Conservation (phyloP, 2,888 invertebrate genomes). For the Leucophenga maculata region DNA sequence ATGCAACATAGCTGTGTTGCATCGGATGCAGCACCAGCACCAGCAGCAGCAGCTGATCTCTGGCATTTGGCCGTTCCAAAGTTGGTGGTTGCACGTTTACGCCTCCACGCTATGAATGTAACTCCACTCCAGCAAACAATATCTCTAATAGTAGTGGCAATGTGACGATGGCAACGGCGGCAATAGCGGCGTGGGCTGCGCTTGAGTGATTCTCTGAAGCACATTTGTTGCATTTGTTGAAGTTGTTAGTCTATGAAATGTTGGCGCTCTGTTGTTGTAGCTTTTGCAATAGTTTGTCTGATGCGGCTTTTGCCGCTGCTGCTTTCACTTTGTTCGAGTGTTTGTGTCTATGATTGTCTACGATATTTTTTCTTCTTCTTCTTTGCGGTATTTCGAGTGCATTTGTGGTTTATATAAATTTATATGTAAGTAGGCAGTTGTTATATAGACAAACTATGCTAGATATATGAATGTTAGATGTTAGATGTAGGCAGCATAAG, state of each 20-base stretch:
- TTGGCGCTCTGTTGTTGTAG: background rate
- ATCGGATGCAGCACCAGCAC: background rate
- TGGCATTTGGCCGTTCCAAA: conserved; percentile 54
- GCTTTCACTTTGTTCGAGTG: conserved; percentile 37
- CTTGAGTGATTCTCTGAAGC: conserved; percentile 28
- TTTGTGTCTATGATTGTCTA: background rate
- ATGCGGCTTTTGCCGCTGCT: conserved; percentile 50
- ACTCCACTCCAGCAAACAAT: background rate
- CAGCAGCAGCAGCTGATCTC: conserved; percentile 51
- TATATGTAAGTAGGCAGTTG: background rate
- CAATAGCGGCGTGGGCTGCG: conserved; percentile 14
- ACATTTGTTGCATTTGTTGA: background rate
- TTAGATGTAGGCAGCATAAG: too few species aligned
- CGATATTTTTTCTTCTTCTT: background rate
- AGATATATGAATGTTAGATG: too few species aligned
- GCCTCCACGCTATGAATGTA: background rate
- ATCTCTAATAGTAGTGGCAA: too few species aligned
- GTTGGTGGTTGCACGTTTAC: background rate
- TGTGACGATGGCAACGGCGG: background rate
- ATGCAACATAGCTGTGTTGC: background rate
- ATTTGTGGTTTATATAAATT: conserved; percentile 2
- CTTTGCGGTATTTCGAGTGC: background rate
- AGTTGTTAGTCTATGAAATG: background rate
- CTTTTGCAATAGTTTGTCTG: conserved; percentile 19
- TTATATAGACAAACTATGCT: background rate